Evolutionary conservation across 2,113 vertebrate genomes (phyloP).

Genomic region (Bettongia penicillata): DNA sequence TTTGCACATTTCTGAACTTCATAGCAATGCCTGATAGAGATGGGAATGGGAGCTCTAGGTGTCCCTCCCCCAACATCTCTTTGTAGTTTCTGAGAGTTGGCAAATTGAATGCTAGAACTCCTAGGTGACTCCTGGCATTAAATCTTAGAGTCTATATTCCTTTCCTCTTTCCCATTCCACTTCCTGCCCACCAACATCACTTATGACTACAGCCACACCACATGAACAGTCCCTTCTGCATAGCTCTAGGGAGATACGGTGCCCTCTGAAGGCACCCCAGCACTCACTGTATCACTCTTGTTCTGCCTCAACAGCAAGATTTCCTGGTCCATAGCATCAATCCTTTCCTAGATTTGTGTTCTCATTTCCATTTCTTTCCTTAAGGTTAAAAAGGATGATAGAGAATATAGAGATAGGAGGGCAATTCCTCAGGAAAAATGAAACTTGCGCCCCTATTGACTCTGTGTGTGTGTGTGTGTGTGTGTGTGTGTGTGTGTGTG

Average conservation of each 20-base stretch:
- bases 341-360: neutral
- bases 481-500: neutral
- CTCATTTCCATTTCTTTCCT: neutral
- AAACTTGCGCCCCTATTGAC: neutral
- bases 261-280: rapidly evolving
- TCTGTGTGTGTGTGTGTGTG: too few species aligned
- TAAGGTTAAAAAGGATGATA: neutral
- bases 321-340: too few species aligned
- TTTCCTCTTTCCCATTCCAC: neutral
- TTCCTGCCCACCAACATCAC: neutral
- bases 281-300: neutral
- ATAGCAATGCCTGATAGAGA: neutral
- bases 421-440: neutral
- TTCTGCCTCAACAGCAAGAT: neutral
- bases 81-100: neutral
- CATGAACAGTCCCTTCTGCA: neutral
- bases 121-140: neutral
- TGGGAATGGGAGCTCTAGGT: neutral
- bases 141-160: neutral
- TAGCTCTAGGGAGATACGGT: neutral
- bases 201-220: neutral
- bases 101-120: neutral
- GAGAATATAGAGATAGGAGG: neutral
- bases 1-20: neutral
- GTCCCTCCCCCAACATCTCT: neutral